Conservation (phyloP, 2,113 vertebrate genomes). For the Quiscalus mexicanus region DNA sequence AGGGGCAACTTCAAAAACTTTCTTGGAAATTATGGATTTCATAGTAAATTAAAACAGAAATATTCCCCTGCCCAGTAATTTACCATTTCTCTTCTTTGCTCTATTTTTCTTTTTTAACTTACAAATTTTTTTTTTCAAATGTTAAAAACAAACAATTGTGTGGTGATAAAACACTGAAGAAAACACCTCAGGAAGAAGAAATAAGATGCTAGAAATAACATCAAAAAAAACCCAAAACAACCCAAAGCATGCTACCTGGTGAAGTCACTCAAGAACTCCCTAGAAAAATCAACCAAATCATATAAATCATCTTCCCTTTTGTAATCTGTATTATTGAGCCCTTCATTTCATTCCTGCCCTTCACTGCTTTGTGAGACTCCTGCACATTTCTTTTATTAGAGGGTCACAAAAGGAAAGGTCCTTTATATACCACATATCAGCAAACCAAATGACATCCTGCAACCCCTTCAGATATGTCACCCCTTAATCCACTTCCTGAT, state of each 20-base stretch:
- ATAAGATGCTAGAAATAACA: background rate
- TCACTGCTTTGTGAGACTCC: background rate
- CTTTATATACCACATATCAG: background rate
- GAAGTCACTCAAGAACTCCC: background rate
- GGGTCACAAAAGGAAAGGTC: background rate
- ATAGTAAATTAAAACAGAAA: background rate
- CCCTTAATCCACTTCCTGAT: background rate
- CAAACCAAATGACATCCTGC: background rate
- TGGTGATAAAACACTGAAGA: background rate
- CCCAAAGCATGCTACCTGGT: background rate
- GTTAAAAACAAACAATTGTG: background rate
- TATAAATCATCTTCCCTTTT: background rate
- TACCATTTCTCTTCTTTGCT: background rate
- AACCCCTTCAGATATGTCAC: background rate
- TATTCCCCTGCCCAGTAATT: background rate
- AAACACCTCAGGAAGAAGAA: background rate
- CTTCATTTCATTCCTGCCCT: background rate
- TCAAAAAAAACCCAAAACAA: background rate
- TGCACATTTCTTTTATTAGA: background rate
- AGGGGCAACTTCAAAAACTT: background rate
- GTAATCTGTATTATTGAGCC: background rate
- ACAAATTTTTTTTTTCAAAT: background rate
- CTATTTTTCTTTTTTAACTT: background rate
- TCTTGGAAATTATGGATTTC: background rate
- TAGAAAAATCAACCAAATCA: background rate